These are phyloP conservation scores for Drosophila fungiperda DNA, from an alignment of 2,888 invertebrate genomes.

Conservation along the genomic window DNA sequence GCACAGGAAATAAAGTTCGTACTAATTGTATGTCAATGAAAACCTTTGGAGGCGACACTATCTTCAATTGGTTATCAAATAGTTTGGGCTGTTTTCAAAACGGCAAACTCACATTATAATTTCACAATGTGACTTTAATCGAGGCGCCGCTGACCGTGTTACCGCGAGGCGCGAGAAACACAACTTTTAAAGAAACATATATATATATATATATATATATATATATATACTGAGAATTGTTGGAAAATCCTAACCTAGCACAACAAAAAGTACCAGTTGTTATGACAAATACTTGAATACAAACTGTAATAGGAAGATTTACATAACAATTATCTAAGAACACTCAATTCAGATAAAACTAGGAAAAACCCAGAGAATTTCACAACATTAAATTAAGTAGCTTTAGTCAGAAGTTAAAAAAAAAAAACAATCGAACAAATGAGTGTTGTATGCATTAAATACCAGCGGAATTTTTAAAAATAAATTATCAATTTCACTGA, in stretches of 20 bases:
- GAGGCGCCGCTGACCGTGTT: neutral
- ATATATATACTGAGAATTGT: neutral
- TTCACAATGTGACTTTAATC: slow-evolving; percentile 47
- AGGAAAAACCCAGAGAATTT: slow-evolving; percentile 35
- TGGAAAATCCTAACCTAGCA: slow-evolving; percentile 60
- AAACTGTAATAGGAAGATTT: slow-evolving; percentile 1
- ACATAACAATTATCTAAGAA: slow-evolving; percentile 34
- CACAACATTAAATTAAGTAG: slow-evolving; percentile 19
- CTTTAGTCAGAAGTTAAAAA: too few relatives aligned
- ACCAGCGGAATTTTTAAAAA: slow-evolving; percentile 22
- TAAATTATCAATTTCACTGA: neutral
- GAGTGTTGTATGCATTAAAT: slow-evolving; percentile 2
- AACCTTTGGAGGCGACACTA: neutral
- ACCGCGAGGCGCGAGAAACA: neutral
- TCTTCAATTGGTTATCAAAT: neutral
- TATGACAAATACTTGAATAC: slow-evolving; percentile 20
- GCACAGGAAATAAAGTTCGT: neutral
- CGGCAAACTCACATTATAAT: slow-evolving; percentile 10
- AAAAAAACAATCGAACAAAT: neutral
- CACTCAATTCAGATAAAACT: slow-evolving; percentile 4
- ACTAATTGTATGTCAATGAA: neutral
- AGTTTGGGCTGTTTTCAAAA: slow-evolving; percentile 2
- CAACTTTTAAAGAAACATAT: too few relatives aligned
- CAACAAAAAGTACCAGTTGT: slow-evolving; percentile 46
- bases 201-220: neutral